Evolutionary conservation across 2,113 vertebrate species (phyloP), one percentile per base, ranked within the genome.

Genomic region (Microtus montanus): DNA sequence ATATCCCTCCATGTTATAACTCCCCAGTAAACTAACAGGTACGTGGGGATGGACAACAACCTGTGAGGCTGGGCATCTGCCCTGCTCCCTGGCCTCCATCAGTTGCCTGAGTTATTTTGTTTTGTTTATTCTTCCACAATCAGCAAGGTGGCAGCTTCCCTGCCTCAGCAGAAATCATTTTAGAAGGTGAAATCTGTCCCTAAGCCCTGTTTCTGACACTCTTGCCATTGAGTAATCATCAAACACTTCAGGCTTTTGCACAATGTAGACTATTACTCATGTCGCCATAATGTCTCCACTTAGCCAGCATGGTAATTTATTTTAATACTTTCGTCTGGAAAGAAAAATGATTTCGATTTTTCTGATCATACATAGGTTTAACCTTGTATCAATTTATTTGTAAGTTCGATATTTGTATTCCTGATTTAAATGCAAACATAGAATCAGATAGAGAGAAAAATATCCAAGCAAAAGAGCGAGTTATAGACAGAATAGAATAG

Each of bases 241-340:
- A 95, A 96, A 87, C 84, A 87, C 79, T 91, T 94, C 79, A 89
- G 95, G 35, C 77, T 92, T 96, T 92, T 87, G 91, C 89, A 95
- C 58, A 80, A 94, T 64, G 88, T 95, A 58, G 95, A 95, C 90
- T 94, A 97, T 97, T 92, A 95, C 64, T 97, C 96, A 95, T 95
- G 96, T 94, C 95, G 85, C 88, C 38, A 33, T 92, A 94, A 95
- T 92, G 91, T 95, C 83, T 91, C 70, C 83, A 95, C 86, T 96
- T 95, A 96, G 79, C 94, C 82, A 86, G 75, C 64, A 84, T 77
- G 52, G 96, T 96, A 96, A 96, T 97, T 97, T 87, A 96, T 96
- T 97, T 96, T 96, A 96, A 97, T 97, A 97, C 78, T 96, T 97
- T 97, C 96, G 74, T 97, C 95, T 91, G 83, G 83, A 96, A 96